Conservation (phyloP, 2,888 invertebrate genomes). For the Xestoiulus laeticollis region DNA sequence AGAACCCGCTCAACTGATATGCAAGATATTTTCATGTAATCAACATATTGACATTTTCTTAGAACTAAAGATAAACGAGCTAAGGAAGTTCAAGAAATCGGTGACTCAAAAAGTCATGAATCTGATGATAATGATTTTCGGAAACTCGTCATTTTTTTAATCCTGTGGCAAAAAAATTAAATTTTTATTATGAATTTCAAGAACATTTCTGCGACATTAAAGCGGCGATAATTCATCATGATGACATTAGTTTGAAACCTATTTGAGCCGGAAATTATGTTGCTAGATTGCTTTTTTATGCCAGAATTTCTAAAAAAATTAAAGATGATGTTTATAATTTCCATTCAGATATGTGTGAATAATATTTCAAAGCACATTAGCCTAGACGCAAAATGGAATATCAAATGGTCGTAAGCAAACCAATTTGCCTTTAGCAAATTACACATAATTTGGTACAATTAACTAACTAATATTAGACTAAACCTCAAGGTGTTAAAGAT, state of each 20-base stretch:
- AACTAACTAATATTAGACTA: too few relatives aligned
- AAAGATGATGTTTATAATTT: neutral
- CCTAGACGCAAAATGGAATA: too few relatives aligned
- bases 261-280: neutral
- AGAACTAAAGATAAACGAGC: conserved; percentile 8
- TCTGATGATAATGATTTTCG: neutral
- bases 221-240: neutral
- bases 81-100: neutral
- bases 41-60: neutral
- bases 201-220: neutral
- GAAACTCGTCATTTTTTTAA: neutral
- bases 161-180: neutral
- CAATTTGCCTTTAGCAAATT: too few relatives aligned
- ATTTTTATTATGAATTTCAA: neutral
- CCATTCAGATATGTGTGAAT: neutral
- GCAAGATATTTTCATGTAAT: neutral
- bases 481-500: too few relatives aligned
- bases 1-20: neutral
- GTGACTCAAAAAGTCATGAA: neutral
- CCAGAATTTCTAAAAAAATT: neutral
- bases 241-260: neutral
- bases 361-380: neutral
- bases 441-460: too few relatives aligned
- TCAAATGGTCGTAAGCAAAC: neutral
- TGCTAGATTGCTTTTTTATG: neutral